Evolutionary conservation across 2,797 vertebrate species (phyloP), one percentile per base, ranked within the genome.

Genomic region (Enteromius unitaeniatus): DNA sequence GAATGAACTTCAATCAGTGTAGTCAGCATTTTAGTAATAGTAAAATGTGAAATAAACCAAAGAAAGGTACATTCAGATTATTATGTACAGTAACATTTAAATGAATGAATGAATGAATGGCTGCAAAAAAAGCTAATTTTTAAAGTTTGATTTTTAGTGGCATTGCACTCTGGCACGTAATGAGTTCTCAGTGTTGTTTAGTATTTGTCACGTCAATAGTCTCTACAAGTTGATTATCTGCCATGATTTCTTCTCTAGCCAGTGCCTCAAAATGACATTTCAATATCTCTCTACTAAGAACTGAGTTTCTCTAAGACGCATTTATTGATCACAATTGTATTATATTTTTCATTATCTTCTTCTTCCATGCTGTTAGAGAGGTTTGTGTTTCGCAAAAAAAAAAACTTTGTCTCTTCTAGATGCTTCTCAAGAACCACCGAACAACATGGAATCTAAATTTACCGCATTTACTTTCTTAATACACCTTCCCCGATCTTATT

Each of bases 211-310:
- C 73, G 31, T 86, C 79, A 84, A 78, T 79, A 86, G 77, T 87
- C 76, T 72, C 40, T 77, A 58, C 76, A 79, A 62, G 82, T 80
- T 80, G 80, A 79, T 74, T 81, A 65, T 80, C 79, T 67, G 76
- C 49, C 69, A 81, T 84, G 53, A 84, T 79, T 84, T 87, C 80
- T 69, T 76, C 78, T 85, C 37, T 26, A 62, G 45, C 65, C 84
- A 62, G 74, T 65, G 72, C 60, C 55, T 84, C 80, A 84, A 86
- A 87, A 84, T 85, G 40, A 84, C 72, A 84, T 87, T 85, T 82
- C 65, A 81, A 42, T 81, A 72, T 73, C 51, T 84, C n/a, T 73
- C 31, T 60, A 23, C 82, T 78, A 68, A 62, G 77, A 73, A 47
- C 70, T 4, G 15, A 77, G 13, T 67, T 77, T 68, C 73, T 58